phyloP scores from a whole-genome alignment of 2,113 vertebrate genomes.

The Poicephalus meyeri region DNA sequence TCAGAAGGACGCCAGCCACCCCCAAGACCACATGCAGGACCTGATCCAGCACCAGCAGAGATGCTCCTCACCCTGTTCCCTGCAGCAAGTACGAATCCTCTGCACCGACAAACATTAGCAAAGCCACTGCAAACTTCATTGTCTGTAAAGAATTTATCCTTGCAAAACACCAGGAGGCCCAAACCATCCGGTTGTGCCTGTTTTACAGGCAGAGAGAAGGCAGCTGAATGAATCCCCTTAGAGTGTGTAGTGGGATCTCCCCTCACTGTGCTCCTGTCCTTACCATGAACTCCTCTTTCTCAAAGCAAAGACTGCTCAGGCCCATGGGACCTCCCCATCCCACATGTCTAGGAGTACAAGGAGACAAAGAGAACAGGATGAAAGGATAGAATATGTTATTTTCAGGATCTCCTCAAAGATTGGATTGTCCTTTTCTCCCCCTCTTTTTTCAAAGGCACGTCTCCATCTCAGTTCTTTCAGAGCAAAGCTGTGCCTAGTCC shows the following conservation, averaged over 20 bases:
- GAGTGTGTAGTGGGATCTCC: background rate
- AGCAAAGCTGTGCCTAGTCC: background rate
- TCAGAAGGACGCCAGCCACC: background rate
- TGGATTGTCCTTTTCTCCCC: background rate
- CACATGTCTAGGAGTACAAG: background rate
- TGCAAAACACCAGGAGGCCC: background rate
- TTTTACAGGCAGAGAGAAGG: background rate
- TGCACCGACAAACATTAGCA: fast-evolving
- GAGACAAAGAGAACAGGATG: background rate
- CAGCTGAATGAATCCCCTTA: background rate
- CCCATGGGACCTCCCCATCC: background rate
- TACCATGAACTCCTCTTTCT: background rate
- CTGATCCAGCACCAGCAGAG: background rate
- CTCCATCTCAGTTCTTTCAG: background rate
- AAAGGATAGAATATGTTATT: background rate
- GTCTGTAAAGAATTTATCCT: background rate
- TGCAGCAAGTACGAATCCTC: background rate
- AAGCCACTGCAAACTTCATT: background rate
- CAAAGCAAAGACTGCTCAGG: background rate
- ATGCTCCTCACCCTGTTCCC: background rate
- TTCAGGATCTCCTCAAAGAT: background rate
- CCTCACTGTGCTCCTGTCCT: background rate
- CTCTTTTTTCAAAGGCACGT: background rate
- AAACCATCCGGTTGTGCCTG: background rate
- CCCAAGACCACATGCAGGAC: background rate